These are phyloP conservation scores for Aptenodytes forsteri DNA, from an alignment of 2,113 vertebrate genomes.

Conservation along the genomic window DNA sequence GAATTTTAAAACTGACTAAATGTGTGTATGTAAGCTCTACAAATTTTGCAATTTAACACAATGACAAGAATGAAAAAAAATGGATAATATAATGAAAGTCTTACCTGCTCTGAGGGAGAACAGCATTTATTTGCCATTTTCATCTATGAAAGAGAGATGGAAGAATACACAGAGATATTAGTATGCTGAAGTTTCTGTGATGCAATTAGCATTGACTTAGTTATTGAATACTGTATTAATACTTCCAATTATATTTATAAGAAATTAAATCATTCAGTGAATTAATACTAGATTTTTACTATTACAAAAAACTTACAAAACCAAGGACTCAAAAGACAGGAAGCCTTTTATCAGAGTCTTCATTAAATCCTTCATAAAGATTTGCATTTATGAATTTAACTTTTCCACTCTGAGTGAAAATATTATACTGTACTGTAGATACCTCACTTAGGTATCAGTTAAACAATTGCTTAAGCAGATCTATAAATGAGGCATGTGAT, in stretches of 20 bases:
- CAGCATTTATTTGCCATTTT: slow-evolving; percentile 87
- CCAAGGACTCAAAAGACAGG: background rate
- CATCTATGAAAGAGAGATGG: slow-evolving; percentile 77
- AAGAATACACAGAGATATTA: background rate
- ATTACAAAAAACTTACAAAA: background rate
- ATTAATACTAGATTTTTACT: background rate
- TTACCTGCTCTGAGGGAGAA: slow-evolving; percentile 88
- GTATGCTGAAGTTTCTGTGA: background rate
- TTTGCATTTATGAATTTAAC: background rate
- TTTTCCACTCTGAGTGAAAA: background rate
- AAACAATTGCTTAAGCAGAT: background rate
- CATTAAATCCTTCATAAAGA: background rate
- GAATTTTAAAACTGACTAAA: background rate
- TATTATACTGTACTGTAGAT: background rate
- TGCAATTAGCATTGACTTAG: background rate
- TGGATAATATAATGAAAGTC: background rate
- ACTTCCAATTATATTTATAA: background rate
- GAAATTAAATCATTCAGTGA: background rate
- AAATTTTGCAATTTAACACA: background rate
- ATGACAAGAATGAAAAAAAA: background rate
- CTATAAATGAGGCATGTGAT: background rate
- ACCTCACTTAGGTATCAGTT: background rate
- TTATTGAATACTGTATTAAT: background rate
- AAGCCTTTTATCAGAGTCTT: background rate
- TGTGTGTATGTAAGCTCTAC: background rate